Conservation (phyloP, 1,140 invertebrate genomes). For the Pollicipes pollicipes region DNA sequence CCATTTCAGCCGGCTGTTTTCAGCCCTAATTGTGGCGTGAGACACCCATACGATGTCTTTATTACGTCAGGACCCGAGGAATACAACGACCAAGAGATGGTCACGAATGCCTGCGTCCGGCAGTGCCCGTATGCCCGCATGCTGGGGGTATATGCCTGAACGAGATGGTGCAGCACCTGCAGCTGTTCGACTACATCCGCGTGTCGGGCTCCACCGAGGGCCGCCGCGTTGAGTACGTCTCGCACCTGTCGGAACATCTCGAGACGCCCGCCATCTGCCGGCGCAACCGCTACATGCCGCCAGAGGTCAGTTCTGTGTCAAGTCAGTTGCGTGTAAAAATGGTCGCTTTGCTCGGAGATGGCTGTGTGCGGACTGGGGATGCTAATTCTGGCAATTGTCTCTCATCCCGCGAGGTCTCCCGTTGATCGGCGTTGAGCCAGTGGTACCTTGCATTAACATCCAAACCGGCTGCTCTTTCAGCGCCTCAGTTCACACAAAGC, state of each 20-base stretch:
- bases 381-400: neutral
- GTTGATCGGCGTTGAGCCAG: neutral
- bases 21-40: no score
- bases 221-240: conserved; percentile 65
- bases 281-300: conserved; percentile 51
- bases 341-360: no score
- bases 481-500: no score
- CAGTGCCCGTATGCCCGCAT: conserved; percentile 82
- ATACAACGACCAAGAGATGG: no score
- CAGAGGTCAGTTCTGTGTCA: conserved; percentile 33
- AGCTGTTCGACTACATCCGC: conserved; percentile 67
- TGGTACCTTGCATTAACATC: neutral
- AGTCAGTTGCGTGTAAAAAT: no score
- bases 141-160: conserved; percentile 80
- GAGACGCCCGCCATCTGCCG: conserved; percentile 45
- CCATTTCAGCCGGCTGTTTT: no score
- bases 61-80: no score
- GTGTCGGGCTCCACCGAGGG: conserved; percentile 48
- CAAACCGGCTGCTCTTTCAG: no score
- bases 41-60: no score
- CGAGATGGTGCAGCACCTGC: conserved; percentile 81
- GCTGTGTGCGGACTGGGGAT: no score
- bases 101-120: conserved; percentile 22
- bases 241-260: conserved; percentile 78
- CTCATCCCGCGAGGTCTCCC: neutral